Base-by-base conservation (phyloP, 2,888 invertebrate genomes). In the Drosophila neutralis region DNA sequence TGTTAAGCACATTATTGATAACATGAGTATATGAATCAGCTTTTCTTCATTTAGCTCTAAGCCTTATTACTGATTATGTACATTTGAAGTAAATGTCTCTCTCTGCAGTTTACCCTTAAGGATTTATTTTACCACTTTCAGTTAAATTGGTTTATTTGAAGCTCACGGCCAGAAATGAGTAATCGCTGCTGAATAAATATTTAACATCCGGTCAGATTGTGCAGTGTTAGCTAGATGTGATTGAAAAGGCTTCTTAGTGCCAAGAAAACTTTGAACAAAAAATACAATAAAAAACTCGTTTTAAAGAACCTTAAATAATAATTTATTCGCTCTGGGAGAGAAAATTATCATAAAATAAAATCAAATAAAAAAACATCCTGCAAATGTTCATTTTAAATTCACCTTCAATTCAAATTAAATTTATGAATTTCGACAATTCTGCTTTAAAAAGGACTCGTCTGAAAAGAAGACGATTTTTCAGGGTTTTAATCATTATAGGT, bases 111-210 rank as follows among this genome's bases (percentile, higher is more conserved):
- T 15, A 24, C 15, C 2, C 4, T 45, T 1, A 15, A 3, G 3
- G 21, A 21, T 45, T 21, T 45, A 7, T 7, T n/a, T 3, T 18
- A 27, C 0, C 7, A 38, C 18, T n/a, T 27, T 27, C 13, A 51
- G 54, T 33, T 21, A 35, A 35, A 3, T 35, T 59, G 24, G n/a
- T 10, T 35, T 53, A 69, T 42, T 65, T 29, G 33, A 31, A 27
- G 15, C 24, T 52, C 60, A 31, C 10, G 29, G 4, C 38, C 21
- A 31, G 21, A 62, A 73, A 62, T 73, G 48, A 45, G 31, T 53
- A 56, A 62, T 59, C 35, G 59, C 59, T 62, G 61, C 62, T 73
- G 58, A 48, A 69, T 68, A 73, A 76, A 73, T 76, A 60, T 61
- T 53, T 42, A 76, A 24, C 38, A 36, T 35, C 13, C 29, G 15